Evolutionary conservation across 2,888 invertebrate genomes (phyloP), one percentile per base, ranked within the genome.

Genomic region (Rhimphoctona megacephalus): DNA sequence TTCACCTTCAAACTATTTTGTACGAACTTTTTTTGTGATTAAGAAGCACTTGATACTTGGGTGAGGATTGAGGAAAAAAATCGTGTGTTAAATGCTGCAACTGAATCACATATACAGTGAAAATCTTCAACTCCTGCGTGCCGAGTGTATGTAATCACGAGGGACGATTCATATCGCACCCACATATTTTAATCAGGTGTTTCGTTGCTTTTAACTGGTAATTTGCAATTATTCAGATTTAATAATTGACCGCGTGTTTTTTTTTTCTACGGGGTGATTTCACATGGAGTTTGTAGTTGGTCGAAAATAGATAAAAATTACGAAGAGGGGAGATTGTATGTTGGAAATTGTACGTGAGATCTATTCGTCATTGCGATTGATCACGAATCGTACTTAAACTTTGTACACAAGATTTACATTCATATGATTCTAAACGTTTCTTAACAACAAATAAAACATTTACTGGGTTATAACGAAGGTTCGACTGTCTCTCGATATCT

Each of bases 91-190:
- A 43, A 46, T 52, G 36, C 52, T 19, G 30, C 14, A 52, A 33
- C 25, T 22, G 49, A 22, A 77, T 33, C 49, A 25, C 54, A 54
- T 73, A 11, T 33, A 52, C 30, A 19, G 61, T 30, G 61, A 61
- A 61, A 61, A 61, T 30, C 17, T 61, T 61, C 11, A 25, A 30
- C 46, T 46, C 19, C 46, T 19, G 49, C 33, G 64, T 49, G 54
- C 66, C 67, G 64, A 33, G 64, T 46, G 43, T 64, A 64, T 19
- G 25, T 61, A 61, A 61, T 61, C 9, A 49, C 70, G 52, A n/a
- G 66, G 66, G 19, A 39, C 77, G 77, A 78, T 66, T 46, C 52
- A 22, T 77, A 77, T 77, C 77, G 64, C 33, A 33, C 76, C 64
- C 72, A 36, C 54, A 36, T 57, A 54, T 54, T 73, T 14, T 39